Conservation (phyloP, 2,797 vertebrate species). For the Pyrocephalus nanus region DNA sequence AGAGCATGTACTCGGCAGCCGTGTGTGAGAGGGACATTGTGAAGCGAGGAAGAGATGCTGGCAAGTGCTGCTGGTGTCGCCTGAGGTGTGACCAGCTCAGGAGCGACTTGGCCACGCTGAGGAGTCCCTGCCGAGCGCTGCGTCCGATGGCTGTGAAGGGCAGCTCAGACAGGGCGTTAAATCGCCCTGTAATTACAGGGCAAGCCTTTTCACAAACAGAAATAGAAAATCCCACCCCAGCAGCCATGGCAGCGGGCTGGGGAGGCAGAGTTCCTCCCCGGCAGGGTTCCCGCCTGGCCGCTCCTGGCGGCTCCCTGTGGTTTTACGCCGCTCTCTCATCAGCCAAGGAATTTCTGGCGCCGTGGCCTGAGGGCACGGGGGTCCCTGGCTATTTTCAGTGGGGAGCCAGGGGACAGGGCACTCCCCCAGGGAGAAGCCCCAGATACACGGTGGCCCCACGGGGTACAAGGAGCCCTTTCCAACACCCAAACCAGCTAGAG, state of each 20-base stretch:
- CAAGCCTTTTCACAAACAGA: background rate
- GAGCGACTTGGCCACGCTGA: background rate
- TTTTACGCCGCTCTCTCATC: slow-evolving; percentile 63
- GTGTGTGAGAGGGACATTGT: slow-evolving; percentile 90
- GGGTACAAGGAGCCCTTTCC: background rate
- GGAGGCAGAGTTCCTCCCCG: background rate
- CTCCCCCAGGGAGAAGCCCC: background rate
- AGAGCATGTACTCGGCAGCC: slow-evolving; percentile 92
- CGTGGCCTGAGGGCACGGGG: background rate
- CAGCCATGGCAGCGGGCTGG: background rate
- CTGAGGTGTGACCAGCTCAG: background rate
- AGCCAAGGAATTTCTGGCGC: slow-evolving; percentile 11
- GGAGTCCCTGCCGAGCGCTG: background rate
- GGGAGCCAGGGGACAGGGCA: background rate
- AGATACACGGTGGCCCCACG: fast-evolving
- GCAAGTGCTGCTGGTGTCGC: background rate
- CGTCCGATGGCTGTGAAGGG: background rate
- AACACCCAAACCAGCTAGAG: background rate
- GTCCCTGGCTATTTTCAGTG: background rate
- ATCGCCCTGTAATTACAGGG: slow-evolving; percentile 39
- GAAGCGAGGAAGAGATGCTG: fast-evolving
- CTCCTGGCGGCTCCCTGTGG: slow-evolving; percentile 17
- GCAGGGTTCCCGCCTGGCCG: background rate
- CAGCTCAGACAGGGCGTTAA: background rate
- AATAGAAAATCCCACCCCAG: slow-evolving; percentile 14